A percentile compares a stretch with the other conserved stretches of the same genome.
Evolutionary conservation across 2,113 vertebrate species (phyloP).

Genomic region (Anarrhichthys ocellatus): DNA sequence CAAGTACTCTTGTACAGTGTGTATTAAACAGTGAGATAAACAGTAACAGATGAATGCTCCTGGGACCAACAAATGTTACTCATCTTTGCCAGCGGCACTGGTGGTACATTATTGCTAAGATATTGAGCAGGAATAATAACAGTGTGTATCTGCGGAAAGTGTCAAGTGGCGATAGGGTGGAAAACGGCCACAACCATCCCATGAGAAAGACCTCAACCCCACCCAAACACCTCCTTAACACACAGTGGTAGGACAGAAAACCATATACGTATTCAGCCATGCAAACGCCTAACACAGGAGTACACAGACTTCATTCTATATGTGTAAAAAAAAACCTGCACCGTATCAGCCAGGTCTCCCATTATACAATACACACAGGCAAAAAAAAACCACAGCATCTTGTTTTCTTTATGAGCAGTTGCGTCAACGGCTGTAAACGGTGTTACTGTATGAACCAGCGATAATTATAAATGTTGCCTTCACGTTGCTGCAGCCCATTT

Average conservation of each 20-base stretch:
- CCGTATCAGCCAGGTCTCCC: conserved; percentile 40
- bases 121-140: conserved; percentile 33
- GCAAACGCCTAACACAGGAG: conserved; percentile 4
- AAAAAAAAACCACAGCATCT: conserved; percentile 42
- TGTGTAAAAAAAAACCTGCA: conserved; percentile 27
- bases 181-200: conserved; percentile 24
- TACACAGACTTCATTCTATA: conserved; percentile 43
- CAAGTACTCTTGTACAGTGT: conserved; percentile 8
- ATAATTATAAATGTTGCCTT: conserved; percentile 80
- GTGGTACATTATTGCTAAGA: conserved; percentile 21
- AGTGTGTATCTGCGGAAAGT: conserved; percentile 16
- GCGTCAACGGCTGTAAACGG: conserved; percentile 69
- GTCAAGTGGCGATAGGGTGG: conserved; percentile 14
- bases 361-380: conserved; percentile 44
- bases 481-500: conserved; percentile 69
- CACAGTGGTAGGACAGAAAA: conserved; percentile 17
- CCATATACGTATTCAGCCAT: conserved; percentile 36
- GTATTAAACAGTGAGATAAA: conserved; percentile 39
- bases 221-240: conserved; percentile 27
- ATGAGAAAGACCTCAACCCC: conserved; percentile 32
- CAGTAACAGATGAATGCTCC: conserved; percentile 43
- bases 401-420: conserved; percentile 72
- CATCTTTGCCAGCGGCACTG: conserved; percentile 39
- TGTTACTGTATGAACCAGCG: conserved; percentile 57
- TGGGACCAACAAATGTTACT: conserved; percentile 36